Evolutionary conservation across 2,888 invertebrate species (phyloP).

Genomic region (Pseudococcus viburni): DNA sequence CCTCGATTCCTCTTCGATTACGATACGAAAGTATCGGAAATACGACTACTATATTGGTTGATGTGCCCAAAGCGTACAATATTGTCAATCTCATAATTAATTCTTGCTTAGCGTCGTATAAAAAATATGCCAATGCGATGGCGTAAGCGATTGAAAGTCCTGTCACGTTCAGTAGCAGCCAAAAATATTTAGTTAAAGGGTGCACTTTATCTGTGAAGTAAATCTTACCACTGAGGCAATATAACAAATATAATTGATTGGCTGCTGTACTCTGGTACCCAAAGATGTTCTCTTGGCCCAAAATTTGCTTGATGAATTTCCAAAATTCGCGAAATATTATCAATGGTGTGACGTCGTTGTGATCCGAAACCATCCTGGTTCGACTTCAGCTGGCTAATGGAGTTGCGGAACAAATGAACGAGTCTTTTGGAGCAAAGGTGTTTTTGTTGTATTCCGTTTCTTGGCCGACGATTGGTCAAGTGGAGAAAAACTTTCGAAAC

Average conservation of each 20-base stretch:
- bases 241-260: background rate
- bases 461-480: no score
- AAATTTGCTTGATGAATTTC: background rate
- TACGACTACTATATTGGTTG: background rate
- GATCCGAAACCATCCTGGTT: background rate
- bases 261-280: background rate
- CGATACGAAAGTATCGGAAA: conserved; percentile 8
- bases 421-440: background rate
- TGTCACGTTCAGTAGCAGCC: background rate
- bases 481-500: background rate
- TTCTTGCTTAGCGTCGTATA: background rate
- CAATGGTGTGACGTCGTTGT: background rate
- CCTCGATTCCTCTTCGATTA: background rate
- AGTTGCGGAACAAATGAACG: background rate
- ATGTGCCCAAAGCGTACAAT: background rate
- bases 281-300: background rate
- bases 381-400: background rate
- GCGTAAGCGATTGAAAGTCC: background rate
- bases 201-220: background rate
- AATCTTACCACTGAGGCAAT: background rate
- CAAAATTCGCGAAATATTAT: background rate
- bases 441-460: background rate
- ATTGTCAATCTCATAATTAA: background rate
- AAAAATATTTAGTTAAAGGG: background rate
- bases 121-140: background rate